Evolutionary conservation across 2,888 invertebrate species (phyloP), one percentile per base, ranked within the genome.

Genomic region (Neoitamus cyanurus): DNA sequence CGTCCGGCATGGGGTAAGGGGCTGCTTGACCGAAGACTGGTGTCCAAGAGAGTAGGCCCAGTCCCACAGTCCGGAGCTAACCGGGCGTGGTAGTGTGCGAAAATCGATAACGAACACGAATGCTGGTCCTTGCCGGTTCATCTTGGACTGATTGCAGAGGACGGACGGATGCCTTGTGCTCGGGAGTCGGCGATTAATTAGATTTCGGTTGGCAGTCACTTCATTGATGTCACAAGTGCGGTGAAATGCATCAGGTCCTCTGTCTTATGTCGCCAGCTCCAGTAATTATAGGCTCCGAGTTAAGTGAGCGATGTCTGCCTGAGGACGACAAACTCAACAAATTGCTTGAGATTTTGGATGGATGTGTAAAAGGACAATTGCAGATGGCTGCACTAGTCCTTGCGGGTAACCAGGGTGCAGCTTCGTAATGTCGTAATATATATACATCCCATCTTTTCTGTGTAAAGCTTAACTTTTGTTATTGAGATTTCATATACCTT

Each of bases 151-250:
- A 80, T 80, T 80, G 77, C 46, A 25, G 46, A 46, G 46, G 42
- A 77, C 28, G 9, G 13, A 30, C n/a, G 28, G 75, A 31, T 37
- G 77, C 46, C 46, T 77, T 75, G 15, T 34, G 80, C 48, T 46
- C 11, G 46, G 28, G 68, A 37, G 42, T 31, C 34, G 58, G 20
- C 68, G 13, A 80, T 80, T 80, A 80, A 80, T 80, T 80, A 80
- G 80, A 68, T 80, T 68, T 68, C 7, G 80, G 80, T 58, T 68
- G 34, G 34, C 58, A 80, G 80, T 80, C 31, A 80, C 58, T 80
- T 80, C 80, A 80, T 80, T 28, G 34, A 80, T 80, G 80, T 80
- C 80, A 80, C 48, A 34, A 48, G 42, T 80, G 80, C 68, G 48
- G 80, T 48, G 31, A 34, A 34, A 48, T 80, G 80, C 68, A 80